Conservation (phyloP, 2,113 vertebrate species). For the Arizona elegans region DNA sequence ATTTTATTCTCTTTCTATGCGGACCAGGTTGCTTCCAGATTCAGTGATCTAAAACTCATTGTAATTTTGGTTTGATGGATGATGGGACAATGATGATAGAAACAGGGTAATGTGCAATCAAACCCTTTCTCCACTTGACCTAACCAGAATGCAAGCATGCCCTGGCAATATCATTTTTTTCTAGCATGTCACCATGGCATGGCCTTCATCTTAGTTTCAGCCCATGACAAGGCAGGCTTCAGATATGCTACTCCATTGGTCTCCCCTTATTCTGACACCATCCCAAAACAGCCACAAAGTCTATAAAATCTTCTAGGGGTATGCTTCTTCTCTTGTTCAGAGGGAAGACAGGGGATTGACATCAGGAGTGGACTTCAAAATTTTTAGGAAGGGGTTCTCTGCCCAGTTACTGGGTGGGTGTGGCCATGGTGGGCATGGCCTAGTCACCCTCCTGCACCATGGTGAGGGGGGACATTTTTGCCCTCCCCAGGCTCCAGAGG, state of each 20-base stretch:
- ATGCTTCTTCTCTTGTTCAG: not conserved
- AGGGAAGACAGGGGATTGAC: not conserved
- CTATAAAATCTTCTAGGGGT: not conserved
- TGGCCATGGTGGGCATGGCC: no score
- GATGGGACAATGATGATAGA: not conserved
- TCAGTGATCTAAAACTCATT: not conserved
- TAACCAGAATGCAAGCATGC: not conserved
- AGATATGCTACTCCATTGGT: not conserved
- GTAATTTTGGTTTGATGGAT: not conserved
- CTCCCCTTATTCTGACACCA: not conserved
- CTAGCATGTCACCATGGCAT: not conserved
- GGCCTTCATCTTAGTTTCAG: not conserved
- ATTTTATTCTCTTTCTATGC: not conserved
- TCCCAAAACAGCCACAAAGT: not conserved
- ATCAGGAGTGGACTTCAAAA: no score
- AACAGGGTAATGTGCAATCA: not conserved
- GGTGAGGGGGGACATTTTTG: no score
- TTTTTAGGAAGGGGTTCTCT: no score
- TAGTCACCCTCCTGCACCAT: no score
- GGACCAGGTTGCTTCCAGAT: not conserved
- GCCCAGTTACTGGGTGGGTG: no score
- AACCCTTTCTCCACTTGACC: not conserved
- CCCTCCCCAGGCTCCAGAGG: no score
- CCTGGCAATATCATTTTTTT: not conserved
- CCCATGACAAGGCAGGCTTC: not conserved